Base-by-base conservation (phyloP, 1,140 invertebrate genomes). In the Temnothorax nylanderi region DNA sequence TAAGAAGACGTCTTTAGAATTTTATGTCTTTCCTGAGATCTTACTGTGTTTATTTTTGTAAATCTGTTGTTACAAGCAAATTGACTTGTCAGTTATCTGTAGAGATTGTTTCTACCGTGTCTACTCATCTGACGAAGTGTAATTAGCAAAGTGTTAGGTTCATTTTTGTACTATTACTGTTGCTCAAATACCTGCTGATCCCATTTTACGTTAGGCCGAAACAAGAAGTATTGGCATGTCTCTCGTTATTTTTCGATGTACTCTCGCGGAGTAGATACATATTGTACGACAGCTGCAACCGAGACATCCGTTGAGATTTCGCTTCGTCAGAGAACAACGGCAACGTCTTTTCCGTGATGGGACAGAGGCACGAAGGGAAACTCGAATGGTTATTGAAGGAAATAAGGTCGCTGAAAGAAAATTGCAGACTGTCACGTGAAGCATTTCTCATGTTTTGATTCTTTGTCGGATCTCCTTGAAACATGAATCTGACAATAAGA, bases 361-460 rank as follows among this genome's bases (percentile, higher is more conserved):
- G 13, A 44, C 41, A 49, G 65, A 77, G 67, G 58, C 86, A 62
- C 34, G 64, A 65, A 37, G 80, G 21, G 44, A 72, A 89, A 78
- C 65, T 72, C 49, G 65, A 58, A 41, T 74, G 58, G 78, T 76
- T 76, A 78, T 51, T 58, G 72, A 56, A 64, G 47, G 64, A 81
- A 88, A 77, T 82, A 77, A 67, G 74, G 26, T 88, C 60, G 67
- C 77, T 47, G 54, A 88, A 62, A 86, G 82, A 85, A 81, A 81
- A 81, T 67, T 81, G 65, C 87, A 58, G 85, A 64, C 77, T 62
- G 84, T 89, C 69, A 89, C 69, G 69, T 76, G 54, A 87, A 67
- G 41, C 76, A 67, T 80, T 82, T 87, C 34, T 72, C 78, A 89
- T 89, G 64, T 56, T 69, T 84, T 75, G 80, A 84, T 84, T 84